Evolutionary conservation across 2,888 invertebrate species (phyloP).

Genomic region (Drosophila fungiperda): DNA sequence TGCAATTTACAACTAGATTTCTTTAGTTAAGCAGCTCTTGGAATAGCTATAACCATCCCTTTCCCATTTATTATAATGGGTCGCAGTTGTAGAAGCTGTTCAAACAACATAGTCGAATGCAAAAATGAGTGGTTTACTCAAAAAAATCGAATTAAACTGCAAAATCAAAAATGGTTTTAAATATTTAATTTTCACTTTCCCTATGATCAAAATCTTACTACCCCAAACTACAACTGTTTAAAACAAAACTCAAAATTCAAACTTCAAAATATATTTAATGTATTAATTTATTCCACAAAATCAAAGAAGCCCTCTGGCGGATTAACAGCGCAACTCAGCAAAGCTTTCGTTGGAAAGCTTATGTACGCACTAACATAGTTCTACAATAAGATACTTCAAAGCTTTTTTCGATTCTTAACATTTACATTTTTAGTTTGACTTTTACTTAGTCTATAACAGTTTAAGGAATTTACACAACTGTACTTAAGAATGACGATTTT

Average conservation of each 20-base stretch:
- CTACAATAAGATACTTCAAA: constrained; percentile 26
- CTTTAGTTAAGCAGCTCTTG: neutral
- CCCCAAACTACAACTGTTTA: neutral
- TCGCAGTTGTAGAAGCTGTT: neutral
- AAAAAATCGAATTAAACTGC: neutral
- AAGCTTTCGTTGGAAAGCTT: constrained; percentile 32
- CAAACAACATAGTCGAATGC: neutral
- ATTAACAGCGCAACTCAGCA: constrained; percentile 22
- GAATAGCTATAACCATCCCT: neutral
- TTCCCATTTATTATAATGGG: neutral
- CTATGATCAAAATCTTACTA: neutral
- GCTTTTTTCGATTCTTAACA: constrained; percentile 47
- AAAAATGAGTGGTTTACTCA: neutral
- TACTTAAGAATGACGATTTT: constrained; percentile 33
- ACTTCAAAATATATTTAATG: neutral
- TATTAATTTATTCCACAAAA: constrained; percentile 43
- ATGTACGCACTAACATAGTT: neutral
- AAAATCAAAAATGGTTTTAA: neutral
- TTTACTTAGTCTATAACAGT: constrained; percentile 45
- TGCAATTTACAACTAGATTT: constrained; percentile 7
- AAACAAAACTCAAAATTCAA: neutral
- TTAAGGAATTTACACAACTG: constrained; percentile 22
- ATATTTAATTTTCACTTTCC: neutral
- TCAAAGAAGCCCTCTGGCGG: constrained; percentile 38
- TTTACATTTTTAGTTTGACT: constrained; percentile 41